Evolutionary conservation across 2,113 vertebrate genomes (phyloP).

Genomic region (Azemiops feae): DNA sequence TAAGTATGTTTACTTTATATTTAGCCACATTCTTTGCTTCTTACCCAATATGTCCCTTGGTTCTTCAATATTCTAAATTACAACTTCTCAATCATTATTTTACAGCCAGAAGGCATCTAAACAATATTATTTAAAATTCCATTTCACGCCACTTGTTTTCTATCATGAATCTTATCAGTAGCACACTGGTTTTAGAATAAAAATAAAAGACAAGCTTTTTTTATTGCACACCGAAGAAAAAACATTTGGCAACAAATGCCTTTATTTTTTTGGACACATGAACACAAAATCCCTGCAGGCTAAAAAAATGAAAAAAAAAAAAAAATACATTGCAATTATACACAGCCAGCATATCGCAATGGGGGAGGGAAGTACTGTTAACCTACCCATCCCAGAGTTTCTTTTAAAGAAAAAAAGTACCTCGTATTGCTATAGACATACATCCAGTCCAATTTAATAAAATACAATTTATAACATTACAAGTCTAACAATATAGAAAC

Average conservation of each 20-base stretch:
- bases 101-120: background rate
- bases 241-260: conserved; percentile 89
- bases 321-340: conserved; percentile 78
- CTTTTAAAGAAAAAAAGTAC: conserved; percentile 78
- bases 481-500: conserved; percentile 80
- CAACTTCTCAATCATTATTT: background rate
- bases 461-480: conserved; percentile 82
- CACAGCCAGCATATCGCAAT: conserved; percentile 75
- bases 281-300: conserved; percentile 99
- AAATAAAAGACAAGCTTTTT: conserved; percentile 50
- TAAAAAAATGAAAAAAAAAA: conserved; percentile 75
- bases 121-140: background rate
- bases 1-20: background rate
- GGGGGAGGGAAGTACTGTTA: conserved; percentile 53
- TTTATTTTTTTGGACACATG: conserved; percentile 92
- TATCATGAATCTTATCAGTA: conserved; percentile 4
- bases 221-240: conserved; percentile 66
- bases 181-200: conserved; percentile 49
- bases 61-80: background rate
- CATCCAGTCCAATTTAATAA: conserved; percentile 81
- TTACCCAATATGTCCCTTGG: background rate
- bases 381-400: conserved; percentile 55
- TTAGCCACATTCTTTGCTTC: background rate
- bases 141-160: background rate
- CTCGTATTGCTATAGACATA: conserved; percentile 91